A percentile compares a stretch with the other conserved stretches of the same genome.
Conservation (phyloP, 2,113 vertebrate genomes). For the Paramormyrops kingsleyae region DNA sequence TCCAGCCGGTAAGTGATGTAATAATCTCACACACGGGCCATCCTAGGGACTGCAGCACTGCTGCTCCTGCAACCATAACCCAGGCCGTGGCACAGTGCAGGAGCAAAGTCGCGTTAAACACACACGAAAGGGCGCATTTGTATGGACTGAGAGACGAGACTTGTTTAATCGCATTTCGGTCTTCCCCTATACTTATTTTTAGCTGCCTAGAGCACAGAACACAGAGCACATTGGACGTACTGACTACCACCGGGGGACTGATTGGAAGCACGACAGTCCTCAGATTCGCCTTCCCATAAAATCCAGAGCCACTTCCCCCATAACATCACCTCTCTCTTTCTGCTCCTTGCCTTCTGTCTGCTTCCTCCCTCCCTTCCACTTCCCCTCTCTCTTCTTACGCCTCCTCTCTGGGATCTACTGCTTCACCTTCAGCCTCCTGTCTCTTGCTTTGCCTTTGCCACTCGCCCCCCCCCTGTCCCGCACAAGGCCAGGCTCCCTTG, state of each 20-base stretch:
- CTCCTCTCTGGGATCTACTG: neutral
- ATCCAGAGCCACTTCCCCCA: neutral
- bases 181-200: slow-evolving; percentile 56
- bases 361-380: slow-evolving; percentile 9
- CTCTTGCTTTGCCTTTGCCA: neutral
- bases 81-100: neutral
- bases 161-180: slow-evolving; percentile 65
- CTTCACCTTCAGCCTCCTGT: slow-evolving; percentile 23
- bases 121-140: slow-evolving; percentile 50
- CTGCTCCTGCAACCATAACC: neutral
- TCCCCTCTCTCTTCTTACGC: neutral
- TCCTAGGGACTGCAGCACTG: neutral
- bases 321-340: slow-evolving; percentile 8
- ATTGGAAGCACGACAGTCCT: slow-evolving; percentile 25
- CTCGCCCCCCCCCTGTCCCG: neutral
- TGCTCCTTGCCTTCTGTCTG: neutral
- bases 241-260: slow-evolving; percentile 29
- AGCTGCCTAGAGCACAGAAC: slow-evolving; percentile 39
- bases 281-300: neutral
- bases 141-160: slow-evolving; percentile 49
- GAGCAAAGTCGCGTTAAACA: slow-evolving; percentile 35
- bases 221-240: slow-evolving; percentile 28
- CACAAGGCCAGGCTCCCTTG: neutral
- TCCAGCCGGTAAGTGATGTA: neutral
- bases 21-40: slow-evolving; percentile 13